These are phyloP conservation scores for Grammomys surdaster DNA, from an alignment of 2,113 vertebrate species.

Conservation along the genomic window DNA sequence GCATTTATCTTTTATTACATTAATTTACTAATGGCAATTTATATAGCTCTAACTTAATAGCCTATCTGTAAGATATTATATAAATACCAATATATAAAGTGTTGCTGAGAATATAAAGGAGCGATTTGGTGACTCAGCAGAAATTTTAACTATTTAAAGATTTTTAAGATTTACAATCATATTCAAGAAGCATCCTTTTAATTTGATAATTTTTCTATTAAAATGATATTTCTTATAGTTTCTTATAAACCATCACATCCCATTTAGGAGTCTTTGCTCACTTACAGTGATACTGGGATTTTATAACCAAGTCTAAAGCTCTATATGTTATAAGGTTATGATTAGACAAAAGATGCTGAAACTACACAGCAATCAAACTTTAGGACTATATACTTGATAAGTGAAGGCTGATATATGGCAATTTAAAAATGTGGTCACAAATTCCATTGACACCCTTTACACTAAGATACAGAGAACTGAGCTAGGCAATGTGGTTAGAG, in stretches of 20 bases:
- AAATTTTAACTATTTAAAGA: slow-evolving; percentile 16
- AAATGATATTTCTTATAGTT: slow-evolving; percentile 29
- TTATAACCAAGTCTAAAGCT: slow-evolving; percentile 33
- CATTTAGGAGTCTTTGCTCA: background rate
- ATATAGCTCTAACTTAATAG: background rate
- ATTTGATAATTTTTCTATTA: slow-evolving; percentile 1
- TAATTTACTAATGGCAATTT: slow-evolving; percentile 48
- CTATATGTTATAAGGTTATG: background rate
- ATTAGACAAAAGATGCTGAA: slow-evolving; percentile 40
- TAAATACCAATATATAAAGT: slow-evolving; percentile 22
- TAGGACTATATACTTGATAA: background rate
- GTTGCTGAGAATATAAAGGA: slow-evolving; percentile 29
- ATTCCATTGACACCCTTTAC: background rate
- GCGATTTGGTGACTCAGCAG: background rate
- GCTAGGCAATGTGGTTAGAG: background rate
- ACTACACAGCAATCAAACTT: slow-evolving; percentile 20
- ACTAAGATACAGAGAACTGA: background rate
- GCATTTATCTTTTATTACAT: background rate
- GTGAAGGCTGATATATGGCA: background rate
- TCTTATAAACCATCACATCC: background rate
- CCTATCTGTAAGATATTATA: slow-evolving; percentile 14
- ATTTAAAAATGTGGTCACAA: slow-evolving; percentile 10
- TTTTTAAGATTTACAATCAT: slow-evolving; percentile 38
- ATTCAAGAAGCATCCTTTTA: slow-evolving; percentile 4
- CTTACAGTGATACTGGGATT: background rate